Evolutionary conservation across 2,888 invertebrate genomes (phyloP).

Genomic region (Harmothoe impar): DNA sequence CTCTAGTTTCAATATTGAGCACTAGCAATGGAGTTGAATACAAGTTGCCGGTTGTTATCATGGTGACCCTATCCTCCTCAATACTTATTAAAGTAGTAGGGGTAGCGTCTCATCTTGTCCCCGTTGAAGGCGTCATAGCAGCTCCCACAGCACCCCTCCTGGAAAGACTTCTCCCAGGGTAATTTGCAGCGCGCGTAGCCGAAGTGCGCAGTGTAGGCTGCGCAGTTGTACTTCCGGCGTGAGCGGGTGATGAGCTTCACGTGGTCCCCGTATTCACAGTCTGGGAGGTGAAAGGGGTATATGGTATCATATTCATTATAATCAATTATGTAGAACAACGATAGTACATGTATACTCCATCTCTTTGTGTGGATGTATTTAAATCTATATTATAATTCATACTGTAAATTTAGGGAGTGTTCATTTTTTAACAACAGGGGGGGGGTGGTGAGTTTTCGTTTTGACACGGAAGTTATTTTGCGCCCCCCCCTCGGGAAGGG

Average conservation of each 20-base stretch:
- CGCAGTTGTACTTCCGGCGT: slow-evolving; percentile 56
- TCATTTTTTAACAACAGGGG: no score
- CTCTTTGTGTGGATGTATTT: no score
- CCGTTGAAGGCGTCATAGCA: slow-evolving; percentile 70
- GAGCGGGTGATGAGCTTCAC: slow-evolving; percentile 68
- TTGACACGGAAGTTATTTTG: no score
- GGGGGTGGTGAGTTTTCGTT: no score
- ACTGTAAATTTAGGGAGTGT: no score
- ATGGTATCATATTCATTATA: background rate
- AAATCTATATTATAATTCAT: no score
- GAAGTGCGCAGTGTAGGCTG: slow-evolving; percentile 60
- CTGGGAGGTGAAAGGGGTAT: slow-evolving; percentile 63
- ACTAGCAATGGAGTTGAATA: slow-evolving; percentile 5
- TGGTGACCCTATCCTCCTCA: background rate
- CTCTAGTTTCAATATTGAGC: no score
- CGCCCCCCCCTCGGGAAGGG: no score
- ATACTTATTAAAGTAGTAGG: slow-evolving; percentile 41
- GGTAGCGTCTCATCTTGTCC: slow-evolving; percentile 41
- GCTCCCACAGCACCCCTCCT: slow-evolving; percentile 72
- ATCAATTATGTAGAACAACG: no score
- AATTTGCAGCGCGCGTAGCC: slow-evolving; percentile 59
- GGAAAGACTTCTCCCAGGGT: slow-evolving; percentile 55
- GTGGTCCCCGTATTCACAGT: slow-evolving; percentile 74
- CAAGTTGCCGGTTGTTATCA: background rate
- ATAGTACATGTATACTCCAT: no score